These are phyloP conservation scores for Noctilio leporinus DNA, from an alignment of 2,113 vertebrate species.

Conservation along the genomic window DNA sequence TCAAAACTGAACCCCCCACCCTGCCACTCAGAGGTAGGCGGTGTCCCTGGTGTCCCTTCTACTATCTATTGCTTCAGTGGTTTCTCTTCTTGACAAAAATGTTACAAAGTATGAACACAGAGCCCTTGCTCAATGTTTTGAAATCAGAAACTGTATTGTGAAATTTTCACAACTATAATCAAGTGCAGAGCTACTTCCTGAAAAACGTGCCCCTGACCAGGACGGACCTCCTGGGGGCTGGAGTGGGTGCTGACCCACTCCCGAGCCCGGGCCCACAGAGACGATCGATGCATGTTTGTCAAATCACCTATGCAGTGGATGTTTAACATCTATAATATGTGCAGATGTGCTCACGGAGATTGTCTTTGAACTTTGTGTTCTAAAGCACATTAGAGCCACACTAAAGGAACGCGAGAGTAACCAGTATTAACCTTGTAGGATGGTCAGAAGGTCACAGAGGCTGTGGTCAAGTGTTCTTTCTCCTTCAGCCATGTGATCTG, in stretches of 20 bases:
- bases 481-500: not conserved
- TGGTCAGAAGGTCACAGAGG: rapidly evolving
- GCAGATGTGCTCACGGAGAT: too few relatives aligned
- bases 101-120: not conserved
- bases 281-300: rapidly evolving
- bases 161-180: not conserved
- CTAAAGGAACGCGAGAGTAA: not conserved
- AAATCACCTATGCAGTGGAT: too few relatives aligned
- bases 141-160: not conserved
- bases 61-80: not conserved
- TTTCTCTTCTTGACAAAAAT: not conserved
- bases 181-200: not conserved
- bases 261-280: rapidly evolving
- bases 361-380: not conserved
- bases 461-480: not conserved
- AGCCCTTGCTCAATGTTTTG: not conserved
- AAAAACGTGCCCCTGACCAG: too few relatives aligned
- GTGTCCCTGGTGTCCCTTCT: too few relatives aligned
- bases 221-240: not conserved
- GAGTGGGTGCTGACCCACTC: rapidly evolving
- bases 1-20: not conserved
- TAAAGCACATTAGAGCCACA: not conserved
- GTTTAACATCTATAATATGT: rapidly evolving
- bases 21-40: not conserved
- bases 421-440: not conserved